A percentile compares a stretch with the other conserved stretches of the same genome.
Conservation (phyloP, 2,888 invertebrate genomes). For the Venusia cambrica region DNA sequence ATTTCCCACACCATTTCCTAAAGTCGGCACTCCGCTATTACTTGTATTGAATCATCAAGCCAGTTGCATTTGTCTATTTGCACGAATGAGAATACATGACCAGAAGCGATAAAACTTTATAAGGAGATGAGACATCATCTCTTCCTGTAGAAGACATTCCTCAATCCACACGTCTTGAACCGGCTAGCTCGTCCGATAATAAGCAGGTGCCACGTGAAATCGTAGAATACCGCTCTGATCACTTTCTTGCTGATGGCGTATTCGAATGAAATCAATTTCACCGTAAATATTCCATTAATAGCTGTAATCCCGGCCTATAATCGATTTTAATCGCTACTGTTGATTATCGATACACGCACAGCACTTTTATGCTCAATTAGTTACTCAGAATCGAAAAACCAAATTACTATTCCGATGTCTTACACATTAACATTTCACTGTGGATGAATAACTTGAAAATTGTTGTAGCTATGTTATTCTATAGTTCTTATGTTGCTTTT, state of each 20-base stretch:
- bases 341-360: constrained; percentile 33
- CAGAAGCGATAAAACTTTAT: too few species aligned
- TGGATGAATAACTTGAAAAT: too few species aligned
- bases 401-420: constrained; percentile 5
- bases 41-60: too few species aligned
- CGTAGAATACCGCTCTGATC: constrained; percentile 9
- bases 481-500: too few species aligned
- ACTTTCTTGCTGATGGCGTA: constrained; percentile 38
- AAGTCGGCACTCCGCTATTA: too few species aligned
- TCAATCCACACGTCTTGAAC: constrained; percentile 1
- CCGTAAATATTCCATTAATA: constrained; percentile 41
- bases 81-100: too few species aligned
- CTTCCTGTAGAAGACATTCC: not conserved
- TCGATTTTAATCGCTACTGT: constrained; percentile 49
- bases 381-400: constrained; percentile 12
- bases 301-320: constrained; percentile 31
- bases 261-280: constrained; percentile 44
- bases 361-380: constrained; percentile 1
- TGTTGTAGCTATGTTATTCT: too few species aligned
- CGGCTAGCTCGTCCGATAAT: constrained; percentile 3
- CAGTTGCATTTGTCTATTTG: too few species aligned
- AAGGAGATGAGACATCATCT: constrained; percentile 3
- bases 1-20: too few species aligned
- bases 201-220: constrained; percentile 10
- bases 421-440: too few species aligned